Base-by-base conservation (phyloP, 1,140 invertebrate species). In the Euschistus heros region DNA sequence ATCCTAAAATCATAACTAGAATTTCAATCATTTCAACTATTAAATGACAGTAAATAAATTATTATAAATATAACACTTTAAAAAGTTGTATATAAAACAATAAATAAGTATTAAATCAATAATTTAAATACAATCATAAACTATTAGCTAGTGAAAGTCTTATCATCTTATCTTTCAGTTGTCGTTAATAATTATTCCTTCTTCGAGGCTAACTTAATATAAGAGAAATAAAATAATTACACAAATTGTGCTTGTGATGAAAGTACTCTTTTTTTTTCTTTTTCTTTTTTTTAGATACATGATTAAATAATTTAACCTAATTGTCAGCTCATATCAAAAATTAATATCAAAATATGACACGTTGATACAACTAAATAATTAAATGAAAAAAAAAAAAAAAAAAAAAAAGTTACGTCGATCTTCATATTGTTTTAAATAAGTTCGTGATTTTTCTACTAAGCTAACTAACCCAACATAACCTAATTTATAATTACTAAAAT, bases 381-480 rank as follows among this genome's bases (percentile, higher is more conserved):
- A n/a, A n/a, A n/a, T n/a, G n/a, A n/a, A n/a, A n/a, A n/a, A n/a
- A n/a, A n/a, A n/a, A n/a, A 20, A 20, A 20, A 33, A 62, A 33
- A 61, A 33, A 33, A 62, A 62, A 18, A 62, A 15, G n/a, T 20
- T 62, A 37, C 13, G 5, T 37, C 33, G 1, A 37, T 37, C 33
- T 37, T 37, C 33, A 37, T 37, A 37, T 37, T 37, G 33, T 37
- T 37, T 37, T 10, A 37, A 37, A 37, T 37, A 37, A 37, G 33
- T 37, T 37, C 10, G 8, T 37, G 30, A 64, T 54, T n/a, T 52
- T 54, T 26, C 26, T 37, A 52, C 27, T 54, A 64, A 30, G 20
- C 30, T 63, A 63, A 17, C 54, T 50, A 61, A 63, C 47, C 33
- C 26, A 42, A 66, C n/a, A 30, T 37, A 62, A 33, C 37, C 30